Evolutionary conservation across 2,888 invertebrate species (phyloP).

Genomic region (Metopia argyrocephala): DNA sequence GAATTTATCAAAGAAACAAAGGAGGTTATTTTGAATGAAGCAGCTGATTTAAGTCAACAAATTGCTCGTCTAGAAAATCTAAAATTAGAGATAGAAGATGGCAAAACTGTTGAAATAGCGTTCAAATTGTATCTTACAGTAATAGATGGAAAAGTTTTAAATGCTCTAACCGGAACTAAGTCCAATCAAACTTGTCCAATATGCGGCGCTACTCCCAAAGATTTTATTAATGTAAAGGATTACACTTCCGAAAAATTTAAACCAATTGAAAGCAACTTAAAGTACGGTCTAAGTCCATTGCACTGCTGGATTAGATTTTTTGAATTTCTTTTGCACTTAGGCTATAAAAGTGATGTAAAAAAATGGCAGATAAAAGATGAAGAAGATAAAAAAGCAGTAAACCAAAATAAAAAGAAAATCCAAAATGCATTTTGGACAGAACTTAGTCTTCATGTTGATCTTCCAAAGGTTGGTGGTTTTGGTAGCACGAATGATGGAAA

Average conservation of each 20-base stretch:
- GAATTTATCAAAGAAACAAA: neutral
- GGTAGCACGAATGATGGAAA: too few relatives aligned
- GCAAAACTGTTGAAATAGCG: neutral
- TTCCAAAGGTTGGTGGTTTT: too few relatives aligned
- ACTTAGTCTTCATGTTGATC: neutral
- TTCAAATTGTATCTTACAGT: neutral
- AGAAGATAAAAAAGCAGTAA: neutral
- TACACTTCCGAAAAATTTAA: neutral
- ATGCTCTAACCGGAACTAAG: too few relatives aligned
- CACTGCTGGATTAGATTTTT: too few relatives aligned
- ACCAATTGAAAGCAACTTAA: neutral
- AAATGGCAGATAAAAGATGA: neutral
- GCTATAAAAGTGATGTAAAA: slow-evolving; percentile 1
- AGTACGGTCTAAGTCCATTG: neutral
- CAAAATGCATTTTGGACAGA: neutral
- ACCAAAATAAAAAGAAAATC: too few relatives aligned
- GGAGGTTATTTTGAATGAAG: neutral
- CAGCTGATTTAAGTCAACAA: neutral
- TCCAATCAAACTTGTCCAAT: neutral
- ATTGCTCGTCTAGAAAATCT: neutral
- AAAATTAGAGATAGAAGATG: too few relatives aligned
- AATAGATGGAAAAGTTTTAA: neutral
- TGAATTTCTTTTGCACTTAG: neutral
- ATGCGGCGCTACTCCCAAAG: neutral
- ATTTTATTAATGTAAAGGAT: neutral